Evolutionary conservation across 2,888 invertebrate species (phyloP).

Genomic region (Xestia rhomboidea): DNA sequence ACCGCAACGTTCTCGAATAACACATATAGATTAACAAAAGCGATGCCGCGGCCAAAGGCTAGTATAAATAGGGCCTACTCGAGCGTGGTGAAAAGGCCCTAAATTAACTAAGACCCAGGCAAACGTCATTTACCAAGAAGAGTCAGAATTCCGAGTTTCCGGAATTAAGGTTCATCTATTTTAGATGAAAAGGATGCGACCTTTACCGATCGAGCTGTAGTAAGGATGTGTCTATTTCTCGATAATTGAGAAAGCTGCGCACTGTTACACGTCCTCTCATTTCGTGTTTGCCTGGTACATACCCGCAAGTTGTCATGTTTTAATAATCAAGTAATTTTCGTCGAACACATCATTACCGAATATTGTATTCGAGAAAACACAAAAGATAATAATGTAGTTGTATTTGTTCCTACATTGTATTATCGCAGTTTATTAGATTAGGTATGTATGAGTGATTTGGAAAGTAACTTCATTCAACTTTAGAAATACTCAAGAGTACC

Average conservation of each 20-base stretch:
- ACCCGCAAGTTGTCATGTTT: conserved; percentile 16
- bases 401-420: not conserved
- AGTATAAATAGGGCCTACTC: not conserved
- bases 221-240: conserved; percentile 19
- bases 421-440: not conserved
- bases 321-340: conserved; percentile 25
- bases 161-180: conserved; percentile 31
- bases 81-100: not conserved
- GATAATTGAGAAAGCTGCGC: conserved; percentile 35
- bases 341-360: not conserved
- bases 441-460: not conserved
- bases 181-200: conserved; percentile 36
- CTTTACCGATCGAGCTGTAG: conserved; percentile 18
- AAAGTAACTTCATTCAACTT: not conserved
- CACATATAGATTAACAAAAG: not conserved
- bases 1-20: not conserved
- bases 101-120: conserved; percentile 8
- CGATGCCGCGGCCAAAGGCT: not conserved
- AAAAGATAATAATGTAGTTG: conserved; percentile 8
- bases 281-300: conserved; percentile 10
- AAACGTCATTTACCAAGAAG: conserved; percentile 6
- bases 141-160: conserved; percentile 8
- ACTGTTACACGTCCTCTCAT: conserved; percentile 30
- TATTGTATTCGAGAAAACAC: conserved; percentile 13
- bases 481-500: not conserved